phyloP scores from a whole-genome alignment of 2,888 invertebrate genomes.

The Oscheius onirici region DNA sequence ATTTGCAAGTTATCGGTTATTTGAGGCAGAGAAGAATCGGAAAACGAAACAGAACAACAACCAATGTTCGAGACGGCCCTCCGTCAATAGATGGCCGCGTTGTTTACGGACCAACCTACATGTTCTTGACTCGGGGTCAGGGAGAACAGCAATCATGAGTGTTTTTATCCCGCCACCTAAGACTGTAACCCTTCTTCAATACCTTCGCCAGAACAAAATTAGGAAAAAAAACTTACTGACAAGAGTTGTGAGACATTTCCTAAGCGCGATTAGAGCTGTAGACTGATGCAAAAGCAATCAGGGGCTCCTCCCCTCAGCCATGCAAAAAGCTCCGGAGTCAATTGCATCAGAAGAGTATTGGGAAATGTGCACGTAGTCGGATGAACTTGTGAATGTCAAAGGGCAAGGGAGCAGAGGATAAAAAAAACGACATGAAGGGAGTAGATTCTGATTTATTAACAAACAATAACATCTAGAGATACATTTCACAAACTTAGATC shows the following conservation, averaged over 20 bases:
- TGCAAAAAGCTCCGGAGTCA: not conserved
- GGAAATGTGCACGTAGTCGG: not conserved
- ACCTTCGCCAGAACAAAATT: not conserved
- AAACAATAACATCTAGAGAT: constrained; percentile 5
- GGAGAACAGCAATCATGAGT: not conserved
- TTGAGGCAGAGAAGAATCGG: too few relatives aligned
- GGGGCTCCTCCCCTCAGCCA: not conserved
- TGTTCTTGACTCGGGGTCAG: too few relatives aligned
- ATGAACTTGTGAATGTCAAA: too few relatives aligned
- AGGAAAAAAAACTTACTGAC: constrained; percentile 8
- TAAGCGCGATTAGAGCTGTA: constrained; percentile 1
- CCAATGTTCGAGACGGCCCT: too few relatives aligned
- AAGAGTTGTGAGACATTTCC: constrained; percentile 1
- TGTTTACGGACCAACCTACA: too few relatives aligned
- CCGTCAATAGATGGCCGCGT: too few relatives aligned
- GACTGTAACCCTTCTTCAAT: not conserved
- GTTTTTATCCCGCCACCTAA: not conserved
- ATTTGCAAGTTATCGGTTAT: too few relatives aligned
- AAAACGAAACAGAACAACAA: too few relatives aligned
- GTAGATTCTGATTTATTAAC: too few relatives aligned
- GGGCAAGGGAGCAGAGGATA: too few relatives aligned
- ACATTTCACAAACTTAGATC: constrained; percentile 33
- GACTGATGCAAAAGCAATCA: constrained; percentile 14
- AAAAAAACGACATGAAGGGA: too few relatives aligned
- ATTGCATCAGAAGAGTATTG: constrained; percentile 12